Evolutionary conservation across 2,888 invertebrate genomes (phyloP), one percentile per base, ranked within the genome.

Genomic region (Protophormia terraenovae): DNA sequence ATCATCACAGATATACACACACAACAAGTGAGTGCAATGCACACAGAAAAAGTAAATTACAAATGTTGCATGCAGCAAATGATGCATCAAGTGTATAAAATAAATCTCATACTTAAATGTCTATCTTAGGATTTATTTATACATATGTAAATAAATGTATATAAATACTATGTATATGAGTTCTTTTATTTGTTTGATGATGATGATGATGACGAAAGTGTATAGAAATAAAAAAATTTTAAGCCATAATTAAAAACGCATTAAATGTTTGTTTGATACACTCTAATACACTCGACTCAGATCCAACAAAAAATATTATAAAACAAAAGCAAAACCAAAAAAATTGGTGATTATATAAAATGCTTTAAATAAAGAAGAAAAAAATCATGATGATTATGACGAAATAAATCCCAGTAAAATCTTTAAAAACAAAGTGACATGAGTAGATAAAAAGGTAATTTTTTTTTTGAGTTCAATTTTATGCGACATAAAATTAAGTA

Each of bases 211-310:
- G n/a, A n/a, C n/a, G n/a, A 38, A 50, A 38, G 12, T 24, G 12
- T 6, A 62, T n/a, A 53, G 24, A 64, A 76, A 55, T 19, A 76
- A 55, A 83, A n/a, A n/a, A n/a, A n/a, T n/a, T 72, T 80, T 76
- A 76, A 72, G 32, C 35, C 72, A 72, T 77, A 80, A 80, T 84
- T 80, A 80, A 84, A 77, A 80, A 77, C 72, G 64, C 72, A 84
- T 84, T 84, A 80, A 77, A 66, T 80, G 27, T 83, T 62, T 69
- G n/a, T 38, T 73, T 47, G 16, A 12, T 60, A 38, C 67, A 75
- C 75, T 79, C 29, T 53, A 22, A 29, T 62, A 69, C 58, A 78
- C 58, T 22, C 5, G n/a, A 27, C 10, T 1, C 38, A 22, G 38
- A 6, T 3, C 10, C 19, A 22, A 19, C 22, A 45, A 24, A 32